Evolutionary conservation across 53 echinoderm and acorn worm genomes (phyloP).

Genomic region (Crossaster papposus): DNA sequence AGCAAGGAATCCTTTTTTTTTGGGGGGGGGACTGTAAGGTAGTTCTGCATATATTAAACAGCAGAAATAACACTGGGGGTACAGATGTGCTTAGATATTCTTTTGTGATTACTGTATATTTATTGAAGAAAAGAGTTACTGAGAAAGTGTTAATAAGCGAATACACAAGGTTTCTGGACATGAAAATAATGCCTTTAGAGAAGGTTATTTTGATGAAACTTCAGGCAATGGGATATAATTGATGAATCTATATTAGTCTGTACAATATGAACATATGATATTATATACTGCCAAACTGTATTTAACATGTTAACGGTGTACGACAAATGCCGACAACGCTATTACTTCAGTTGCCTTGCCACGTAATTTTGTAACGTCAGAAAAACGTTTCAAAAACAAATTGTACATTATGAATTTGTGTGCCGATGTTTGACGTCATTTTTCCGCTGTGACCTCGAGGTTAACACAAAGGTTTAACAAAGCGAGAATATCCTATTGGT

Average conservation of each 20-base stretch:
- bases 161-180: conserved; percentile 38
- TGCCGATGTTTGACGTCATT: background rate
- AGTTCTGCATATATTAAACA: background rate
- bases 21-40: background rate
- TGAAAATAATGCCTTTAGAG: conserved; percentile 28
- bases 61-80: conserved; percentile 1
- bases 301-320: conserved; percentile 29
- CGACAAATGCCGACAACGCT: conserved; percentile 4
- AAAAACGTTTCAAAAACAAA: background rate
- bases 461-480: background rate
- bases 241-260: conserved; percentile 32
- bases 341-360: conserved; percentile 47
- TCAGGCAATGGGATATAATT: conserved; percentile 42
- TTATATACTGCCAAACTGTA: conserved; percentile 43
- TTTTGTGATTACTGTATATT: conserved; percentile 28
- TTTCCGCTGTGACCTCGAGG: background rate
- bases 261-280: conserved; percentile 37
- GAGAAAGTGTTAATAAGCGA: conserved; percentile 31
- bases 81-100: conserved; percentile 39
- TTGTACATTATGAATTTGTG: background rate
- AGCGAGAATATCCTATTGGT: background rate
- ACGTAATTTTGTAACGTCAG: conserved; percentile 8
- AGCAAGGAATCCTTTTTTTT: background rate
- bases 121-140: conserved; percentile 20
- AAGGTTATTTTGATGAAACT: conserved; percentile 43